Evolutionary conservation across 2,113 vertebrate species (phyloP).

Genomic region (crab-eating macaque (Macaca fascicularis)): T2T-MFA8v1.1 NC_088391.1:63485501-63486000

Average conservation of each 20-base stretch:
- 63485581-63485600: not conserved
- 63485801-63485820: not conserved
- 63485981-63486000: not conserved
- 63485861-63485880: not conserved
- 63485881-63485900: not conserved
- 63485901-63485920: not conserved
- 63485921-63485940: not conserved
- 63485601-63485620: not conserved
- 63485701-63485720: not conserved
- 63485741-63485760: not conserved
- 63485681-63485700: not conserved
- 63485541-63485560: not conserved
- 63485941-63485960: not conserved
- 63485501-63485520: not conserved
- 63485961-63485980: not conserved
- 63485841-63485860: not conserved
- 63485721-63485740: not conserved
- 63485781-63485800: not conserved
- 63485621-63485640: not conserved
- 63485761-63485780: not conserved
- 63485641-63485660: not conserved
- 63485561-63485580: not conserved
- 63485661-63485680: not conserved
- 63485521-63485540: not conserved
- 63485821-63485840: not conserved